Base-by-base conservation (phyloP, 2,113 vertebrate species). In the Brachypodius melanocephalos region DNA sequence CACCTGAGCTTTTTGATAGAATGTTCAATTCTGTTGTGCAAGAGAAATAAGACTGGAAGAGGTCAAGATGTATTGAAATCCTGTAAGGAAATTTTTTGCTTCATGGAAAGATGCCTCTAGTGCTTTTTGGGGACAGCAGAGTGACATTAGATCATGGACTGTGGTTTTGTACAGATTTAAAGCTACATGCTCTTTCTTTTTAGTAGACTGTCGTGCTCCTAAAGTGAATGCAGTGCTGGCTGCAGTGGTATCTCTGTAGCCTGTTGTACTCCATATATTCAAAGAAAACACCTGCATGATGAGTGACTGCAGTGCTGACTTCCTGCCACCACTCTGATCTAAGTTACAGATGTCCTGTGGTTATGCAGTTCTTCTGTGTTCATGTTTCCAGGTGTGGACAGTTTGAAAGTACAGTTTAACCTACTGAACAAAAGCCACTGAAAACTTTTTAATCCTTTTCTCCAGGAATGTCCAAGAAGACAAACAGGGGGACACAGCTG, bases 381-480 rank as follows among this genome's bases (percentile, higher is more conserved):
- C 43, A 22, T 38, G 13, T 72, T 69, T 45, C 42, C 49, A 20
- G 20, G 9, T 52, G 54, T 32, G 52, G 42, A 28, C n/a, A 28
- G 38, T 84, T 77, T 49, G 57, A 87, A 90, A 85, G 58, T 29
- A 34, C 14, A 12, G 11, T 85, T 93, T 72, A 65, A 51, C 19
- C 8, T 45, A 22, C 24, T 51, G 24, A 61, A 38, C 15, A 73
- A 82, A 89, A 92, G 22, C 24, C 54, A 46, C 66, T 90, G 73
- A 94, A 81, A 65, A 26, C 6, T 2, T 66, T 78, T 54, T 38
- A 73, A 46, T 74, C 90, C 29, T 96, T 66, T 97, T 95, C 89
- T 67, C n/a, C 52, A 99, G 99, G 99, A 52, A 97, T 99, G 90
- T 99, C 99, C 24, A 99, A 99, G 97, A 99, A 99, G 95, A 99